These are phyloP conservation scores for Aspidiotus destructor DNA, from an alignment of 2,888 invertebrate species.

Conservation along the genomic window DNA sequence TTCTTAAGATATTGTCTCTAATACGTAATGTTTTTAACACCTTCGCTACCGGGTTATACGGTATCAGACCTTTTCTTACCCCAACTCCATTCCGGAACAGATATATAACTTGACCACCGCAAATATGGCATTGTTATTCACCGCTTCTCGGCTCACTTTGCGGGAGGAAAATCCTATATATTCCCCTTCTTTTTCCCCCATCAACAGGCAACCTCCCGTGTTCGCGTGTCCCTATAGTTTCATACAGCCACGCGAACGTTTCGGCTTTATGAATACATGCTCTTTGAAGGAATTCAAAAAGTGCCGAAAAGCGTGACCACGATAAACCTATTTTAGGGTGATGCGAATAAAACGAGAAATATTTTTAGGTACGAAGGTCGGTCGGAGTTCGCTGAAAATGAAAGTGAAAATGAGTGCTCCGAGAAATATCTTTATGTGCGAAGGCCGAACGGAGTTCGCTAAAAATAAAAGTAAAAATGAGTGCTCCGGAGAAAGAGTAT, in stretches of 20 bases:
- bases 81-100: slow-evolving; percentile 1
- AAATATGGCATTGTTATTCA: slow-evolving; percentile 27
- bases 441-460: no score
- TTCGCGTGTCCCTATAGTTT: neutral
- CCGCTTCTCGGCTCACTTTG: slow-evolving; percentile 6
- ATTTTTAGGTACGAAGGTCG: no score
- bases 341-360: no score
- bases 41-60: slow-evolving; percentile 8
- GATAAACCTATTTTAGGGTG: no score
- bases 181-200: neutral
- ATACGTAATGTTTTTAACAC: slow-evolving; percentile 17
- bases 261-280: neutral
- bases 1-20: slow-evolving; percentile 32
- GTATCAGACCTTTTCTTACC: slow-evolving; percentile 29
- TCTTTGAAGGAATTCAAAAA: no score
- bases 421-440: no score
- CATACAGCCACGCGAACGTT: neutral
- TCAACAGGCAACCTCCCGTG: neutral
- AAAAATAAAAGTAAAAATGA: no score
- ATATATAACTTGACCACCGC: slow-evolving; percentile 27
- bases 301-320: no score
- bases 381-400: no score
- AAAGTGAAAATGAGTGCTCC: no score
- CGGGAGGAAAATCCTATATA: neutral
- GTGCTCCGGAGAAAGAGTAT: no score